These are phyloP conservation scores for Lucilia cuprina DNA, from an alignment of 1,140 invertebrate species.

Conservation along the genomic window DNA sequence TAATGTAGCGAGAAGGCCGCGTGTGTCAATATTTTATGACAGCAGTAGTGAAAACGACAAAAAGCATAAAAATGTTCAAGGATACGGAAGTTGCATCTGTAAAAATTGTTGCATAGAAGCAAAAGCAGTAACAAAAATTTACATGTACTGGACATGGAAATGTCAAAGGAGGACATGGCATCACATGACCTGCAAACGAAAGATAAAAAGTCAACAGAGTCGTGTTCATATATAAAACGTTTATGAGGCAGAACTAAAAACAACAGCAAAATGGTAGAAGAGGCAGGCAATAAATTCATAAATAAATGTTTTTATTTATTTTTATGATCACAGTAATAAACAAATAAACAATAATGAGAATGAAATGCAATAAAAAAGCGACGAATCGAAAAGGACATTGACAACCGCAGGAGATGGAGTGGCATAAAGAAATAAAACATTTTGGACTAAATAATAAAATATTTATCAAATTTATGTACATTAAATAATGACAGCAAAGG, in stretches of 20 bases:
- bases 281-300: neutral
- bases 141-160: neutral
- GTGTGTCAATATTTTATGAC: neutral
- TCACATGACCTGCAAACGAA: neutral
- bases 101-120: neutral
- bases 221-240: neutral
- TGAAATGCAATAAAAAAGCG: neutral
- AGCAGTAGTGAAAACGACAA: neutral
- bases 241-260: slow-evolving; percentile 5
- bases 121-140: neutral
- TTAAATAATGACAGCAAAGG: too few relatives aligned
- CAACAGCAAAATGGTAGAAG: too few relatives aligned
- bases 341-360: neutral
- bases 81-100: slow-evolving; percentile 5
- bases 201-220: neutral
- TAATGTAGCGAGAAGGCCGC: neutral
- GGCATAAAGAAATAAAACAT: too few relatives aligned
- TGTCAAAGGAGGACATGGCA: neutral
- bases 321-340: neutral
- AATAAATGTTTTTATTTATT: slow-evolving; percentile 13
- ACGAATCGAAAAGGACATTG: neutral
- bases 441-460: too few relatives aligned
- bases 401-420: neutral
- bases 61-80: neutral
- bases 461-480: too few relatives aligned